A percentile compares a stretch with the other conserved stretches of the same genome.
phyloP scores from a whole-genome alignment of 2,888 invertebrate genomes.

The Monopis laevigella region DNA sequence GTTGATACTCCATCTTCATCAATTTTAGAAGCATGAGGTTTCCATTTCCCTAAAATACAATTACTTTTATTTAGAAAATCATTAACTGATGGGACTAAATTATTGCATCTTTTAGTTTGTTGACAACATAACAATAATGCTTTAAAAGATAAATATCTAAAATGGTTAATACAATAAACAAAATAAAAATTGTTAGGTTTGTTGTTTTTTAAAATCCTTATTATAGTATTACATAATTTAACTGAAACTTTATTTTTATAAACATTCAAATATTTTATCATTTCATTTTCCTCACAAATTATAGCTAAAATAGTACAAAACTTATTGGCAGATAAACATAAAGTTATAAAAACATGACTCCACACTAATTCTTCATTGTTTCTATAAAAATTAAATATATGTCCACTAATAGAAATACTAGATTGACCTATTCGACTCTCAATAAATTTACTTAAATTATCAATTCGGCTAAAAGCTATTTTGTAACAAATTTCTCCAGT shows the following conservation, averaged over 20 bases:
- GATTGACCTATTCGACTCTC: conserved; percentile 52
- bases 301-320: conserved; percentile 53
- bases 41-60: conserved; percentile 55
- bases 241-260: conserved; percentile 53
- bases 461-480: conserved; percentile 42
- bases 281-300: conserved; percentile 36
- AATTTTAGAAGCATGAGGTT: conserved; percentile 41
- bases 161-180: conserved; percentile 55
- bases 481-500: conserved; percentile 55
- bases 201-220: conserved; percentile 36
- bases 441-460: conserved; percentile 40
- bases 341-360: conserved; percentile 49
- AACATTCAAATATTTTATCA: conserved; percentile 32
- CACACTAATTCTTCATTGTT: conserved; percentile 45
- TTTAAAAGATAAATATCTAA: conserved; percentile 48
- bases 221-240: conserved; percentile 43
- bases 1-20: conserved; percentile 31
- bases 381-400: conserved; percentile 46
- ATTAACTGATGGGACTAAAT: conserved; percentile 36
- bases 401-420: conserved; percentile 48
- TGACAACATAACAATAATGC: conserved; percentile 47
- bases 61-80: conserved; percentile 44
- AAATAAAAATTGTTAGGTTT: conserved; percentile 35
- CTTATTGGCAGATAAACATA: conserved; percentile 56
- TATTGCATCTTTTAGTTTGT: conserved; percentile 42